These are phyloP conservation scores for Crypturellus tataupa DNA, from an alignment of 2,797 vertebrate species.

Conservation along the genomic window DNA sequence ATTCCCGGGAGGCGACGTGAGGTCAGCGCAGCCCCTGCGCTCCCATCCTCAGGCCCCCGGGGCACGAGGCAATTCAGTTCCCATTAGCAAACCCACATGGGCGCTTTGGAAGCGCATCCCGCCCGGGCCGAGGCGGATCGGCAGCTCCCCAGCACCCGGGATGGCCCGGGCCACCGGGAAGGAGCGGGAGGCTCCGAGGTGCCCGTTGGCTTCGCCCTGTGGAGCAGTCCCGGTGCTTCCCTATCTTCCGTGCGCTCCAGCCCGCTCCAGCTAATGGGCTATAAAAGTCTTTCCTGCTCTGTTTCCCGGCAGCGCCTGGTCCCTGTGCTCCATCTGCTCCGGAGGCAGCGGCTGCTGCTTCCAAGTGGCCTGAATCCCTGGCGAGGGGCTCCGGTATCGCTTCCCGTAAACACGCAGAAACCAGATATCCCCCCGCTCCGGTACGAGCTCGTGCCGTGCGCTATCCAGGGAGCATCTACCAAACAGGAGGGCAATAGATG, in stretches of 20 bases:
- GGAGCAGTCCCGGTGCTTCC: background rate
- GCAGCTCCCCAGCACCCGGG: too few relatives aligned
- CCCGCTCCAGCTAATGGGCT: slow-evolving; percentile 42
- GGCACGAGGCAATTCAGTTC: slow-evolving; percentile 65
- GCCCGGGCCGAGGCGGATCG: background rate
- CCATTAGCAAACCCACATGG: slow-evolving; percentile 64
- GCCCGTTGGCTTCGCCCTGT: background rate
- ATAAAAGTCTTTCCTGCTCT: slow-evolving; percentile 51
- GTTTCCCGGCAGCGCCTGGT: background rate
- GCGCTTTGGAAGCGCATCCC: slow-evolving; percentile 42
- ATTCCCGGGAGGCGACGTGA: slow-evolving; percentile 67
- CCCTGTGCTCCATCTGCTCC: background rate
- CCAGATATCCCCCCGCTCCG: too few relatives aligned
- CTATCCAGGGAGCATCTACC: too few relatives aligned
- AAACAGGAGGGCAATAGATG: background rate
- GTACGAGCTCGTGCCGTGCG: too few relatives aligned
- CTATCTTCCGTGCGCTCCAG: slow-evolving; percentile 37
- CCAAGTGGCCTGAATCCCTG: too few relatives aligned
- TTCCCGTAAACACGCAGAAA: too few relatives aligned
- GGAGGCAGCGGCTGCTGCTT: background rate
- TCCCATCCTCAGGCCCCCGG: slow-evolving; percentile 62
- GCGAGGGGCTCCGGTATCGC: too few relatives aligned
- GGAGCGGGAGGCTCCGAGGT: background rate
- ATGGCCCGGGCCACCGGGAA: too few relatives aligned
- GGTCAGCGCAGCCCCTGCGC: slow-evolving; percentile 62